phyloP scores from a whole-genome alignment of 2,888 invertebrate species.

The Dinocampus coccinellae region DNA sequence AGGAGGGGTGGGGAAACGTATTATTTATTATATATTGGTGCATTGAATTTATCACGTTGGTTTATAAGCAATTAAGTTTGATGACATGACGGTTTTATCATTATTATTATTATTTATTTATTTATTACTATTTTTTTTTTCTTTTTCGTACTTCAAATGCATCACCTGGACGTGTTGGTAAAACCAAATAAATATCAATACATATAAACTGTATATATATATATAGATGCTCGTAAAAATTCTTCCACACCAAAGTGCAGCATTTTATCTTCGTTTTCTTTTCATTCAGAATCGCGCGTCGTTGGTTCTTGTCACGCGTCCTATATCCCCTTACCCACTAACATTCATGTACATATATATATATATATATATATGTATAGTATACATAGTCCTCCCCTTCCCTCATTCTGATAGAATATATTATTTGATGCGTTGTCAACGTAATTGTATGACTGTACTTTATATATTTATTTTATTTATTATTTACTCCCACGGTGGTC shows the following conservation, averaged over 20 bases:
- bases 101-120: too few relatives aligned
- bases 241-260: constrained; percentile 7
- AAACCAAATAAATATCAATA: constrained; percentile 26
- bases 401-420: constrained; percentile 24
- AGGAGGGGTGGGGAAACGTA: neutral
- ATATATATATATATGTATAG: neutral
- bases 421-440: constrained; percentile 29
- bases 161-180: neutral
- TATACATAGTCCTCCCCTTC: neutral
- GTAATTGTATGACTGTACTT: neutral
- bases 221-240: constrained; percentile 29
- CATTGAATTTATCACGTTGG: constrained; percentile 21
- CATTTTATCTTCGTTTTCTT: constrained; percentile 4
- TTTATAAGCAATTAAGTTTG: constrained; percentile 2
- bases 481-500: constrained; percentile 54
- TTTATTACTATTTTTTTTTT: neutral
- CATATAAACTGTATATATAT: constrained; percentile 4
- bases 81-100: constrained; percentile 6
- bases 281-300: neutral
- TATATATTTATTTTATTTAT: neutral
- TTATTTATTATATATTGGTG: neutral
- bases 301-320: constrained; percentile 13
- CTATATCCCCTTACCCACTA: neutral
- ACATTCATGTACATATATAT: neutral
- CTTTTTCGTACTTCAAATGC: neutral